phyloP scores from a whole-genome alignment of 2,113 vertebrate species.

The Macquaria ambigua region DNA sequence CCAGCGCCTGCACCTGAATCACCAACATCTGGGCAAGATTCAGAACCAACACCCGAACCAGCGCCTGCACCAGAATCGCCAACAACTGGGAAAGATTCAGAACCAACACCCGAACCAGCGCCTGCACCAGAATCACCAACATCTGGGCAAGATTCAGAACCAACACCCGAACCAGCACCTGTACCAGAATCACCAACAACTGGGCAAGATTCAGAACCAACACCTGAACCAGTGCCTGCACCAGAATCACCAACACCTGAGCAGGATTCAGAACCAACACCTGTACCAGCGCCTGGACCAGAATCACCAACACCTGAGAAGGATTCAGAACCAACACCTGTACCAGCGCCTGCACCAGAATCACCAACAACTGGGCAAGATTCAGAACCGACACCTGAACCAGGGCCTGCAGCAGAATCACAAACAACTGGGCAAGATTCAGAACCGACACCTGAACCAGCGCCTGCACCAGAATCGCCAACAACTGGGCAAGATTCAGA shows the following conservation, averaged over 20 bases:
- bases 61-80: not conserved
- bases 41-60: not conserved
- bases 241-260: not conserved
- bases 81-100: not conserved
- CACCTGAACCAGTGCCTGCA: too few species aligned
- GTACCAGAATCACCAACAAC: not conserved
- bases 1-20: not conserved
- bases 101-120: not conserved
- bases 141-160: not conserved
- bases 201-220: fast-evolving
- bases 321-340: not conserved
- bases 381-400: not conserved
- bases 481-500: too few species aligned
- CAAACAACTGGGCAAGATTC: too few species aligned
- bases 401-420: not conserved
- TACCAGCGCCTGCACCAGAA: not conserved
- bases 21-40: not conserved
- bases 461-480: not conserved
- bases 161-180: not conserved
- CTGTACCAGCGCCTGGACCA: too few species aligned
- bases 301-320: not conserved
- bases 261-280: too few species aligned
- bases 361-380: not conserved
- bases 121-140: not conserved
- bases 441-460: too few species aligned